These are phyloP conservation scores for Acipenser transmontanus DNA, from an alignment of 2,797 vertebrate species.

Conservation along the genomic window DNA sequence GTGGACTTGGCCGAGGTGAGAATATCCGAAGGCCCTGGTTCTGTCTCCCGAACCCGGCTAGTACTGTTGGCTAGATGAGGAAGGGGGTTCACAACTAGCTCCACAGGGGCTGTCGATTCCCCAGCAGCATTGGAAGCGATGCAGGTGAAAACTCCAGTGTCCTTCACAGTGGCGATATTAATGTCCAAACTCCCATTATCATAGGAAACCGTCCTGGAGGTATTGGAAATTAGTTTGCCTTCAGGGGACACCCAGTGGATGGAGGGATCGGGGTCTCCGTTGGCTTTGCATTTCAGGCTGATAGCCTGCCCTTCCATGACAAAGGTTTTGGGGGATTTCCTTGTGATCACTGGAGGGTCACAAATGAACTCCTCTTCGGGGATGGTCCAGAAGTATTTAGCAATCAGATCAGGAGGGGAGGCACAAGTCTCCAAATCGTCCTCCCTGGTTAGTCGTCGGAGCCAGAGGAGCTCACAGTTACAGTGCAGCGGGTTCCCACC, in stretches of 20 bases:
- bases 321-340: conserved; percentile 62
- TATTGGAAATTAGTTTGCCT: conserved; percentile 63
- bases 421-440: conserved; percentile 84
- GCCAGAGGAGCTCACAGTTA: conserved; percentile 83
- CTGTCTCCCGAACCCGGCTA: conserved; percentile 58
- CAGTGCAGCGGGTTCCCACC: conserved; percentile 83
- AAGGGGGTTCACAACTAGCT: conserved; percentile 57
- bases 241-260: conserved; percentile 72
- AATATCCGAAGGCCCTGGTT: conserved; percentile 62
- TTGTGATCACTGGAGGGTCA: conserved; percentile 78
- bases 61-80: conserved; percentile 70
- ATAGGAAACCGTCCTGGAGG: conserved; percentile 51
- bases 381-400: conserved; percentile 85
- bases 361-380: conserved; percentile 82
- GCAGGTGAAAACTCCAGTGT: conserved; percentile 69
- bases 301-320: conserved; percentile 65
- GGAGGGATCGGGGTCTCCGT: conserved; percentile 69
- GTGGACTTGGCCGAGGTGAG: conserved; percentile 49
- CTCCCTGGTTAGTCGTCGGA: conserved; percentile 72
- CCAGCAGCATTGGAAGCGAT: conserved; percentile 70
- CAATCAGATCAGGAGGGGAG: conserved; percentile 69
- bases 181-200: conserved; percentile 69
- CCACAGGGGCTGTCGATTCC: conserved; percentile 65
- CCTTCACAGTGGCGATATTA: conserved; percentile 59
- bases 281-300: conserved; percentile 65